phyloP scores from a whole-genome alignment of 2,797 vertebrate species.

The Phataginus tricuspis region DNA sequence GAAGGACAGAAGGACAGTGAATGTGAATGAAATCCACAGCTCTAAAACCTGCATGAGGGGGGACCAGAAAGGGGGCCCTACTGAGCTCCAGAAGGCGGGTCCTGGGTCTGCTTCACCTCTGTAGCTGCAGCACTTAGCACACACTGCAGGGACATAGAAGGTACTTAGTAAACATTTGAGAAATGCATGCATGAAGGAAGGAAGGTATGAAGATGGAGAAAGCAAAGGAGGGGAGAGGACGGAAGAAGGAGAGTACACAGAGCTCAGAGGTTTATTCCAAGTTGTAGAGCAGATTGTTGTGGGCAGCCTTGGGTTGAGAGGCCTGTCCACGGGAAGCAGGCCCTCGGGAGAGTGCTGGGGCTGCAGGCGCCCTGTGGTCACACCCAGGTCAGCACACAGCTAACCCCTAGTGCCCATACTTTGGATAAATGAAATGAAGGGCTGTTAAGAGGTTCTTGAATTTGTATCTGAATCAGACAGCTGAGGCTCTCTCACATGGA shows the following conservation, averaged over 20 bases:
- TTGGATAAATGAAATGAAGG: neutral
- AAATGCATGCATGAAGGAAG: rapidly evolving
- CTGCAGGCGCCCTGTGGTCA: no score
- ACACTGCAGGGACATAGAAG: neutral
- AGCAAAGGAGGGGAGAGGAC: neutral
- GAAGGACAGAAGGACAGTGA: neutral
- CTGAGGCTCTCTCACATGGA: no score
- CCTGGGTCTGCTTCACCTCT: neutral
- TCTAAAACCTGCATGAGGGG: neutral
- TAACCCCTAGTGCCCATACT: neutral
- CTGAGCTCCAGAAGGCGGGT: neutral
- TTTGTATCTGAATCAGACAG: neutral
- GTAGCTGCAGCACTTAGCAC: neutral
- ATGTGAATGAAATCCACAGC: neutral
- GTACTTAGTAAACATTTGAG: neutral
- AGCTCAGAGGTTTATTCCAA: no score
- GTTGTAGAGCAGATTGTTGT: neutral
- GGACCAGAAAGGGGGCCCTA: neutral
- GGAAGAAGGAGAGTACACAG: neutral
- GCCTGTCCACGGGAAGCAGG: neutral
- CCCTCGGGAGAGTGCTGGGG: neutral
- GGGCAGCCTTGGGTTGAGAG: neutral
- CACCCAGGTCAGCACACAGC: neutral
- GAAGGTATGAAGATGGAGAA: neutral
- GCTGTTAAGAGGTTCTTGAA: neutral